A percentile compares a stretch with the other conserved stretches of the same genome.
Evolutionary conservation across 2,888 invertebrate genomes (phyloP).

Genomic region (Geophilus truncorum): DNA sequence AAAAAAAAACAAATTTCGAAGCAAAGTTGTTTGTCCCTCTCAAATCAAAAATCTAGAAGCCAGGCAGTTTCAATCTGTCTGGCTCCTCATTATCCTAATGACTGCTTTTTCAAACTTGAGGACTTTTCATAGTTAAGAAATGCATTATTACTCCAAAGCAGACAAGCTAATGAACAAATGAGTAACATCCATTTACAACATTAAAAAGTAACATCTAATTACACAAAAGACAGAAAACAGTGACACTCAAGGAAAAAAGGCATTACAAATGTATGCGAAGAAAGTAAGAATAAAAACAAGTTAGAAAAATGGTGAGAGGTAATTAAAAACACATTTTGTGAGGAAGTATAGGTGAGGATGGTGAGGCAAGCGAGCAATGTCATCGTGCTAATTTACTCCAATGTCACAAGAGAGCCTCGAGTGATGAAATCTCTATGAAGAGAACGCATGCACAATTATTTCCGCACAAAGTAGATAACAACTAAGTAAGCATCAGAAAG

Average conservation of each 20-base stretch:
- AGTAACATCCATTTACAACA: no score
- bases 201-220: background rate
- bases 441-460: background rate
- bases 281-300: background rate
- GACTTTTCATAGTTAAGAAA: no score
- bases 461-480: background rate
- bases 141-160: no score
- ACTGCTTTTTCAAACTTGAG: no score
- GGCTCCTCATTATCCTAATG: no score
- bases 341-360: background rate
- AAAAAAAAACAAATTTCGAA: no score
- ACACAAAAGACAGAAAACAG: background rate
- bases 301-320: conserved; percentile 3
- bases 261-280: background rate
- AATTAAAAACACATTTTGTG: background rate
- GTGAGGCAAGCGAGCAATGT: background rate
- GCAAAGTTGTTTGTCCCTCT: no score
- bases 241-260: background rate
- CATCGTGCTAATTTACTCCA: conserved; percentile 4
- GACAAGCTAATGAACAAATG: no score
- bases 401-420: background rate
- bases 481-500: background rate
- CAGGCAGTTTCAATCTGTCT: no score
- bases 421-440: conserved; percentile 10
- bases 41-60: no score